These are phyloP conservation scores for Bicyclus anynana DNA, from an alignment of 1,140 invertebrate species.

Conservation along the genomic window DNA sequence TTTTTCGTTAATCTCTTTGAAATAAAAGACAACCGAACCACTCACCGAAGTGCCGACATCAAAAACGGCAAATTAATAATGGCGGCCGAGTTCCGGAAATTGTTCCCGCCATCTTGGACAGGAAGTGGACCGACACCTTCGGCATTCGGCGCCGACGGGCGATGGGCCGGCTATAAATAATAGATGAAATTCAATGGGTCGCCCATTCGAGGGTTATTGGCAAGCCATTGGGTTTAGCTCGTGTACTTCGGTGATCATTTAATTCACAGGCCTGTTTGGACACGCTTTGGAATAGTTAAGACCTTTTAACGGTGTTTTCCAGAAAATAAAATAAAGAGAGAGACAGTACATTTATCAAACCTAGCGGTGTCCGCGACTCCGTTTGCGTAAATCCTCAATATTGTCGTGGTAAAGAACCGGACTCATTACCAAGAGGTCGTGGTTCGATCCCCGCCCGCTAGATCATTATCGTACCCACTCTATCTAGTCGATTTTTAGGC, in stretches of 20 bases:
- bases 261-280: neutral
- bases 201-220: conserved; percentile 20
- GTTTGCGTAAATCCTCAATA: too few species aligned
- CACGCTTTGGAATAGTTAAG: too few species aligned
- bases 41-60: neutral
- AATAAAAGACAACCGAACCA: neutral
- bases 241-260: neutral
- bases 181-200: conserved; percentile 39
- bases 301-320: too few species aligned
- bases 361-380: too few species aligned
- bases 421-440: too few species aligned
- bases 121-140: conserved; percentile 36
- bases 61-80: conserved; percentile 34
- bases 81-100: conserved; percentile 43
- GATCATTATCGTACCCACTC: too few species aligned
- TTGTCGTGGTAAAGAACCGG: too few species aligned
- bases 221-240: neutral
- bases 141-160: conserved; percentile 32
- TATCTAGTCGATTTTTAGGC: too few species aligned
- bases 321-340: too few species aligned
- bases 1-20: neutral
- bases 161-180: conserved; percentile 37
- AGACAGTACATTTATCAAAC: too few species aligned
- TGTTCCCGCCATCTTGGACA: conserved; percentile 36
- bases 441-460: too few species aligned